phyloP scores from a whole-genome alignment of 2,113 vertebrate species.

The Hippocampus barbouri region DNA sequence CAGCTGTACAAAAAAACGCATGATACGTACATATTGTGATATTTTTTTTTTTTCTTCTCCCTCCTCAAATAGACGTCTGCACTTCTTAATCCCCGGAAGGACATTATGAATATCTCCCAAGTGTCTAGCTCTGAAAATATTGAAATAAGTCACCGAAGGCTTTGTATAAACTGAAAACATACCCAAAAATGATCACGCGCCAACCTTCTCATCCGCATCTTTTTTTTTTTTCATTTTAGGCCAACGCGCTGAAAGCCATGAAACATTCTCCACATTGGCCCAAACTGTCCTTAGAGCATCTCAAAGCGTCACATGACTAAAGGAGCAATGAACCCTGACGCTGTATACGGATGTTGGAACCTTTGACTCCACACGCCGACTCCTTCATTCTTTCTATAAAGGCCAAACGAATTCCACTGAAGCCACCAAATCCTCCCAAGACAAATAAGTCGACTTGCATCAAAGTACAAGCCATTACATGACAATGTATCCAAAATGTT shows the following conservation, averaged over 20 bases:
- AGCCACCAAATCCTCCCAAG: background rate
- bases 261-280: background rate
- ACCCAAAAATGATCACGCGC: background rate
- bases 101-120: background rate
- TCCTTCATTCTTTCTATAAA: slow-evolving; percentile 2
- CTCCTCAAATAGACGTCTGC: too few relatives aligned
- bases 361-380: slow-evolving; percentile 10
- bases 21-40: background rate
- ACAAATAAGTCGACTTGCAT: slow-evolving; percentile 8
- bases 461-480: background rate
- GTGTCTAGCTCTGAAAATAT: background rate
- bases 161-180: background rate
- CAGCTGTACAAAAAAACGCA: slow-evolving; percentile 41
- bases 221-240: background rate
- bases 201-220: background rate
- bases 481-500: background rate
- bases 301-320: background rate
- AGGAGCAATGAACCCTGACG: slow-evolving; percentile 5
- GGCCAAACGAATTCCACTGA: background rate
- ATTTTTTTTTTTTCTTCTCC: background rate
- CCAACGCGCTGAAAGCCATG: background rate
- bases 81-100: background rate
- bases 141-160: background rate
- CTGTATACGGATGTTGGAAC: slow-evolving; percentile 21
- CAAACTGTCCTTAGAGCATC: background rate